Evolutionary conservation across 1,140 invertebrate genomes (phyloP).

Genomic region (Lamellibrachia luymesi): DNA sequence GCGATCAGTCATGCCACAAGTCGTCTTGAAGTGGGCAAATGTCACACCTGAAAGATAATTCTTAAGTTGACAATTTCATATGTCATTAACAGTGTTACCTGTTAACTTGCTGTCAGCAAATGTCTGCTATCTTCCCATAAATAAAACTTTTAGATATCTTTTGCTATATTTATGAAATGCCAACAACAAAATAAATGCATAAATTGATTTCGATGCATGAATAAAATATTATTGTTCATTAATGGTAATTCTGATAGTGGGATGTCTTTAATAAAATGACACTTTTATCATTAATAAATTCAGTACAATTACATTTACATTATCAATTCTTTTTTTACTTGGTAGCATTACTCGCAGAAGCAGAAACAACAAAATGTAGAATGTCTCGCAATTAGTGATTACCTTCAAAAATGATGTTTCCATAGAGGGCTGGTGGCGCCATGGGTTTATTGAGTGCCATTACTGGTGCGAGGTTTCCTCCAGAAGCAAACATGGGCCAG

Average conservation of each 20-base stretch:
- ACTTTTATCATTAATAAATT: no score
- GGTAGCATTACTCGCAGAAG: no score
- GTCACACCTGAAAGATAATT: constrained; percentile 32
- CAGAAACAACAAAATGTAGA: no score
- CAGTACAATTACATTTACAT: no score
- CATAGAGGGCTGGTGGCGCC: not conserved
- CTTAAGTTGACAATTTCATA: not conserved
- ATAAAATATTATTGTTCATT: no score
- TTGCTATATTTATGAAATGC: not conserved
- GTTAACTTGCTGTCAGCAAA: not conserved
- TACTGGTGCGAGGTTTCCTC: constrained; percentile 38
- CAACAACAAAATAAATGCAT: not conserved
- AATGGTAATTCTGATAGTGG: no score
- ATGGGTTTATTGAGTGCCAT: constrained; percentile 25
- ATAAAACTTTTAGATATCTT: not conserved
- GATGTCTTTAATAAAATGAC: not conserved
- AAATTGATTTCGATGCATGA: no score
- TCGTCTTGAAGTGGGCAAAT: constrained; percentile 32
- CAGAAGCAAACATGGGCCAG: constrained; percentile 37
- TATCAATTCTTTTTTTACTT: not conserved
- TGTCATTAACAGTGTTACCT: not conserved
- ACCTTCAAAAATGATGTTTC: not conserved
- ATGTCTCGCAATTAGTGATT: no score
- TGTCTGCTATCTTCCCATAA: not conserved
- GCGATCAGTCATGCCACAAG: constrained; percentile 23